phyloP scores from a whole-genome alignment of 2,113 vertebrate species.

The Asarcornis scutulata region DNA sequence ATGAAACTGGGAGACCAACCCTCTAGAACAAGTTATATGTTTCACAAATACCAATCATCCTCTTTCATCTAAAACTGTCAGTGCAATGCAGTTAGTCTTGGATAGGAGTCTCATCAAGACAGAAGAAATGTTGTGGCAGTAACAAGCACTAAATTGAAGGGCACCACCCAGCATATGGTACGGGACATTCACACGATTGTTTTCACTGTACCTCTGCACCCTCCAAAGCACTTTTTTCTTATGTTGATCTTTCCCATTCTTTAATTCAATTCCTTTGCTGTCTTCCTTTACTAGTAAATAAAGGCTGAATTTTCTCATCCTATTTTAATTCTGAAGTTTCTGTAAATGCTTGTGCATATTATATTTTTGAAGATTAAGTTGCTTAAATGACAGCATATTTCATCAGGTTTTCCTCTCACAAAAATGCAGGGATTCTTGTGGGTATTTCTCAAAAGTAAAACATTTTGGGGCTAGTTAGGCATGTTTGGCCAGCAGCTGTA shows the following conservation, averaged over 20 bases:
- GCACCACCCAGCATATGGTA: not conserved
- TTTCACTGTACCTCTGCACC: not conserved
- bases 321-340: not conserved
- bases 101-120: not conserved
- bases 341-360: accelerated
- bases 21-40: not conserved
- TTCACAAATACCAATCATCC: not conserved
- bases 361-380: not conserved
- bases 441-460: not conserved
- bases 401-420: not conserved
- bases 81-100: not conserved
- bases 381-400: not conserved
- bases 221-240: not conserved
- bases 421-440: not conserved
- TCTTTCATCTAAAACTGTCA: not conserved
- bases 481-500: not conserved
- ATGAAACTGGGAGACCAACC: not conserved
- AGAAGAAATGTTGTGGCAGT: not conserved
- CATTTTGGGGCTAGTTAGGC: not conserved
- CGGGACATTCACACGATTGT: not conserved
- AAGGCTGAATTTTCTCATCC: not conserved
- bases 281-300: not conserved
- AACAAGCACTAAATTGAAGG: not conserved
- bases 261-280: not conserved
- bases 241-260: not conserved